These are phyloP conservation scores for Portunus trituberculatus DNA, from an alignment of 1,140 invertebrate species.

Conservation along the genomic window DNA sequence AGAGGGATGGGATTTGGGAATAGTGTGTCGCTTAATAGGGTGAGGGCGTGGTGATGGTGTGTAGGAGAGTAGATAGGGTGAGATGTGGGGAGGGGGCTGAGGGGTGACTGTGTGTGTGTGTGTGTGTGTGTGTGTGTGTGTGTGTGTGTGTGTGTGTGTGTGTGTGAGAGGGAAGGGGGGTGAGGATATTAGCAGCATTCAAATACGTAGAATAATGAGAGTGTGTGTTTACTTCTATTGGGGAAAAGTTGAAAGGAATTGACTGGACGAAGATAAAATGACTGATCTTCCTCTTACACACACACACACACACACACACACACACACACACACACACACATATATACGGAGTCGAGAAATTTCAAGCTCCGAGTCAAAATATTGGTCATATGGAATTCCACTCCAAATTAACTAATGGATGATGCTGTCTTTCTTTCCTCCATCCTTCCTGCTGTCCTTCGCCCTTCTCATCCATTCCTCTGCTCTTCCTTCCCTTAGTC, in stretches of 20 bases:
- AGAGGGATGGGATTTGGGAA: no score
- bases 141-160: conserved; percentile 48
- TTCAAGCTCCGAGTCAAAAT: not conserved
- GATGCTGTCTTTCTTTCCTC: not conserved
- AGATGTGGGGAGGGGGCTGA: no score
- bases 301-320: not conserved
- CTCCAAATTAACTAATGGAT: no score
- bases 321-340: not conserved
- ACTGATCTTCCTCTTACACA: not conserved
- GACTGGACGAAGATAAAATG: no score
- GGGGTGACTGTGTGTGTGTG: not conserved
- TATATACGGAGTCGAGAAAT: not conserved
- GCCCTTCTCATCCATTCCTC: not conserved
- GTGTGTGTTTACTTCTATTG: no score
- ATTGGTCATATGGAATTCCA: no score
- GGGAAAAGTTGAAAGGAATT: no score
- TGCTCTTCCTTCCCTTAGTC: not conserved
- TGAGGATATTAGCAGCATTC: not conserved
- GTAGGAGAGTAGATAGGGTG: no score
- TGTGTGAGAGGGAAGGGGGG: not conserved
- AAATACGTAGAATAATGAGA: not conserved
- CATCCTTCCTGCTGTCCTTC: not conserved
- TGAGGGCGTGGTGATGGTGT: no score
- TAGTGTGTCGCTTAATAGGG: no score
- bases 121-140: not conserved